Conservation (phyloP, 2,888 invertebrate species). For the Pharmacophagus antenor region DNA sequence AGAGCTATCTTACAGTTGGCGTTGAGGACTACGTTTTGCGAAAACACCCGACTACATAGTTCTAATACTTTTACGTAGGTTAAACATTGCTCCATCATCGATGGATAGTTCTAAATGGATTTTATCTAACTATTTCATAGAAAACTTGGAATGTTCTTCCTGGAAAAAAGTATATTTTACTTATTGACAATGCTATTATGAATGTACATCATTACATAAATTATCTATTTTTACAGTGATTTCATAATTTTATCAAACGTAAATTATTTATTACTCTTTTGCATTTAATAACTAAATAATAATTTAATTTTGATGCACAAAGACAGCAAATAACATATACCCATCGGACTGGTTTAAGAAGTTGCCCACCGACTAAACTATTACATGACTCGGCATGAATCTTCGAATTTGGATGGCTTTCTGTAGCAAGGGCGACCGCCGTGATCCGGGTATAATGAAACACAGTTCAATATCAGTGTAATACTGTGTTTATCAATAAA, state of each 20-base stretch:
- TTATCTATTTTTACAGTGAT: too few relatives aligned
- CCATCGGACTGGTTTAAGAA: slow-evolving; percentile 2
- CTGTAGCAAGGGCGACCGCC: slow-evolving; percentile 44
- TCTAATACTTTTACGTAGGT: too few relatives aligned
- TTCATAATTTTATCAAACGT: neutral
- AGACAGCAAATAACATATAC: slow-evolving; percentile 1
- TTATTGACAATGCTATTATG: too few relatives aligned
- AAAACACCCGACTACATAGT: too few relatives aligned
- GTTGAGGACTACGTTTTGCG: too few relatives aligned
- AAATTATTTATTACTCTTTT: neutral
- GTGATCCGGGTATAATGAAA: slow-evolving; percentile 59
- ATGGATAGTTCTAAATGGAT: too few relatives aligned
- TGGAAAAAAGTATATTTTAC: too few relatives aligned
- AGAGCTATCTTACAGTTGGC: too few relatives aligned
- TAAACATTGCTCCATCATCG: too few relatives aligned
- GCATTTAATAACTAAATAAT: neutral
- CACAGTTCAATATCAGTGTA: slow-evolving; percentile 67
- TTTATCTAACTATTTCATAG: too few relatives aligned
- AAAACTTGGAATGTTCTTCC: too few relatives aligned
- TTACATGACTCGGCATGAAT: slow-evolving; percentile 70
- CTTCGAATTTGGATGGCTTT: slow-evolving; percentile 68
- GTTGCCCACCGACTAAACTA: slow-evolving; percentile 4
- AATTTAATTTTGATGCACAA: neutral
- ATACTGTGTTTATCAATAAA: slow-evolving; percentile 69
- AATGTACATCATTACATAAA: too few relatives aligned